Conservation (phyloP, 2,113 vertebrate species). For the cat (Felis catus) region F.catus_Fca126_mat1.0 CM031419.1:200497501-200498000, state of each 20-base stretch:
- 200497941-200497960: constrained; percentile 23
- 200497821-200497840: not conserved
- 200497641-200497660: accelerated
- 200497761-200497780: not conserved
- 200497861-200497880: not conserved
- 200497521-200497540: constrained; percentile 11
- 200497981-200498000: not conserved
- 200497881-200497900: not conserved
- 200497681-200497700: not conserved
- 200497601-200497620: not conserved
- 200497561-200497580: not conserved
- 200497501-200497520: not conserved
- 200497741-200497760: not conserved
- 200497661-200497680: not conserved
- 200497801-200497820: not conserved
- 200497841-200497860: not conserved
- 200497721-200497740: not conserved
- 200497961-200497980: constrained; percentile 1
- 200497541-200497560: not conserved
- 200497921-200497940: not conserved
- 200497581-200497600: not conserved
- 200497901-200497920: not conserved
- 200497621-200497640: not conserved
- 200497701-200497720: not conserved
- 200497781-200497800: not conserved